Evolutionary conservation across 2,797 vertebrate species (phyloP).

Genomic region (Peromyscus eremicus): DNA sequence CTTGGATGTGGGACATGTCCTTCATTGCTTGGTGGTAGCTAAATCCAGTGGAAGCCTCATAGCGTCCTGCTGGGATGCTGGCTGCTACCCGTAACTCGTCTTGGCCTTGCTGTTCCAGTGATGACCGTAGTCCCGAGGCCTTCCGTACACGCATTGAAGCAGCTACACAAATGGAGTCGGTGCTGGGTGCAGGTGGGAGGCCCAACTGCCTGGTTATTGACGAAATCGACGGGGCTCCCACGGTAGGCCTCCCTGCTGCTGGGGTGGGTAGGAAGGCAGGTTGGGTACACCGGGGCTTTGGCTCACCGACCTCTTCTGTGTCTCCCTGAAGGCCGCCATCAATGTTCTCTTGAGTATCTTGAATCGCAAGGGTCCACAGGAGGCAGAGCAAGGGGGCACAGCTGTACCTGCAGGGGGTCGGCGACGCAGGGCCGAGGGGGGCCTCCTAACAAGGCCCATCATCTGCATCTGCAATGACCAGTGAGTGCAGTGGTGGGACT

Average conservation of each 20-base stretch:
- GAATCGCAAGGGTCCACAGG: slow-evolving; percentile 90
- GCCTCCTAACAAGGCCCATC: slow-evolving; percentile 93
- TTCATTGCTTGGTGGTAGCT: background rate
- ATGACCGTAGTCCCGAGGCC: slow-evolving; percentile 93
- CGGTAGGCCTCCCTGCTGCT: slow-evolving; percentile 86
- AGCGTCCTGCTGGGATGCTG: background rate
- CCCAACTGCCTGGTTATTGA: slow-evolving; percentile 95
- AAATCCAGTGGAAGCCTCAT: fast-evolving
- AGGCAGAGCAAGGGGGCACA: slow-evolving; percentile 11
- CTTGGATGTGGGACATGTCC: background rate
- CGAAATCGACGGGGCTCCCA: slow-evolving; percentile 96
- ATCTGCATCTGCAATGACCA: slow-evolving; percentile 99
- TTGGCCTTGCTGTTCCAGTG: slow-evolving; percentile 76
- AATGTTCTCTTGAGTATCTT: slow-evolving; percentile 92
- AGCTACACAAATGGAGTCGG: slow-evolving; percentile 97
- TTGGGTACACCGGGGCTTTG: background rate
- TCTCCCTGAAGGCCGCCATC: slow-evolving; percentile 91
- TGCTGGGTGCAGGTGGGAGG: slow-evolving; percentile 93
- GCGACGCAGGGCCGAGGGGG: slow-evolving; percentile 90
- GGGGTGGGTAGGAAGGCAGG: fast-evolving
- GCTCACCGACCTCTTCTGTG: fast-evolving
- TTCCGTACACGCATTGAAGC: slow-evolving; percentile 95
- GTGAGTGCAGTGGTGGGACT: slow-evolving; percentile 86
- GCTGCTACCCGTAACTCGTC: background rate
- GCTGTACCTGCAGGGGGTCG: slow-evolving; percentile 57